Evolutionary conservation across 2,888 invertebrate genomes (phyloP).

Genomic region (Craniophora ligustri): DNA sequence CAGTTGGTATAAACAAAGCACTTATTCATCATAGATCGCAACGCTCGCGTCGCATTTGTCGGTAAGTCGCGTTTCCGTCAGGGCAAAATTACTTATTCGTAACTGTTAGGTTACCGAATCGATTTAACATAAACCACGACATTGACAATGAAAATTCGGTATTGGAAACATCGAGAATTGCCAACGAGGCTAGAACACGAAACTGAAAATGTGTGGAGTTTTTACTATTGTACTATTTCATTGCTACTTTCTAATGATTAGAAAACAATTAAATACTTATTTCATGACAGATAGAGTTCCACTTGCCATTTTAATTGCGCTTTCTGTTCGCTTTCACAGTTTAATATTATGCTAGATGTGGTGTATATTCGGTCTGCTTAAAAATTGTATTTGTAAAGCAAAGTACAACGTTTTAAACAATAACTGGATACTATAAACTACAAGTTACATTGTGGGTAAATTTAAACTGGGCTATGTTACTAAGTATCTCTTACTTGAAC

Average conservation of each 20-base stretch:
- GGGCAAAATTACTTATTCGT: constrained; percentile 4
- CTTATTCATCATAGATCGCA: too few relatives aligned
- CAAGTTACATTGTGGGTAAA: too few relatives aligned
- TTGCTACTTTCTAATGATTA: constrained; percentile 32
- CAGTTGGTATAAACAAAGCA: too few relatives aligned
- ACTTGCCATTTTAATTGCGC: constrained; percentile 25
- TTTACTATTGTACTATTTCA: constrained; percentile 30
- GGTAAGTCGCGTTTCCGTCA: too few relatives aligned
- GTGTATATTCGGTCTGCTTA: too few relatives aligned
- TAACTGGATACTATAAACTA: too few relatives aligned
- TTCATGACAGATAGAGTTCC: constrained; percentile 2
- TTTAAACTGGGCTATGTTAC: too few relatives aligned
- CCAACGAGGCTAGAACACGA: constrained; percentile 25
- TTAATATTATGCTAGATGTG: background rate
- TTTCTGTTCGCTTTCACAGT: constrained; percentile 14
- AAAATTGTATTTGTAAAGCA: too few relatives aligned
- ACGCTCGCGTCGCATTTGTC: too few relatives aligned
- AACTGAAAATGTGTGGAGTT: constrained; percentile 35
- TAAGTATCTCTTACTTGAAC: too few relatives aligned
- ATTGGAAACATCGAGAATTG: constrained; percentile 9
- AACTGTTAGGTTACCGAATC: constrained; percentile 23
- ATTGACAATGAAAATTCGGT: constrained; percentile 41
- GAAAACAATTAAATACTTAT: constrained; percentile 22
- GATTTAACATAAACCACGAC: constrained; percentile 26
- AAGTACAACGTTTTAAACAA: too few relatives aligned